Evolutionary conservation across 2,797 vertebrate species (phyloP), one percentile per base, ranked within the genome.

Genomic region (Gymnothorax javanicus): DNA sequence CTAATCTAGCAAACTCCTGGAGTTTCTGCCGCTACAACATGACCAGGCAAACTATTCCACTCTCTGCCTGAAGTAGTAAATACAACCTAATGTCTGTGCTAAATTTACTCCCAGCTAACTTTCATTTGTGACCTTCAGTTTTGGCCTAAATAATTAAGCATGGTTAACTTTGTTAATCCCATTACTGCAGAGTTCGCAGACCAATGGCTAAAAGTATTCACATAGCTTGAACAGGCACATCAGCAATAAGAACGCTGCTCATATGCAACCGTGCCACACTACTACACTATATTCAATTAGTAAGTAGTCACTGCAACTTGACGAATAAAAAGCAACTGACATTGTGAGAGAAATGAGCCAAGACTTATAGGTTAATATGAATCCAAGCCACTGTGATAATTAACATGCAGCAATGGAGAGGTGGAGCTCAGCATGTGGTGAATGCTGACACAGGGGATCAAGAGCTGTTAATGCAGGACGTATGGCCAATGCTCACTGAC

Each of bases 401-500:
- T 20, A 52, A 50, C 15, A 7, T 52, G 33, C 75, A 79, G 75
- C 75, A 33, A 79, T 12, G 13, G 15, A 23, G 13, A 7, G 2
- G 33, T 79, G 52, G 15, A 79, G 50, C 75, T 79, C 75, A 79
- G 33, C 43, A 52, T 52, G 75, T 52, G 43, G 75, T 52, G 43
- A 33, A 17, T 20, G 27, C 25, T 27, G 71, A 75, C 50, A 17
- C 43, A 52, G 4, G n/a, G n/a, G 54, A 58, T 57, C 11, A 58
- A 82, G 81, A 82, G 23, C 27, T 11, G 54, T n/a, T 82, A 58
- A 82, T 58, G 81, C 50, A 0, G 50, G 50, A 82, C 54, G 5
- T 52, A 57, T 85, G 85, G 59, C 62, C 58, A 25, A 59, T 64
- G 27, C 33, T 43, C 69, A 23, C 84, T 64, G 85, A 71, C 86